phyloP scores from a whole-genome alignment of 2,113 vertebrate species.

The Oncorhynchus clarkii region DNA sequence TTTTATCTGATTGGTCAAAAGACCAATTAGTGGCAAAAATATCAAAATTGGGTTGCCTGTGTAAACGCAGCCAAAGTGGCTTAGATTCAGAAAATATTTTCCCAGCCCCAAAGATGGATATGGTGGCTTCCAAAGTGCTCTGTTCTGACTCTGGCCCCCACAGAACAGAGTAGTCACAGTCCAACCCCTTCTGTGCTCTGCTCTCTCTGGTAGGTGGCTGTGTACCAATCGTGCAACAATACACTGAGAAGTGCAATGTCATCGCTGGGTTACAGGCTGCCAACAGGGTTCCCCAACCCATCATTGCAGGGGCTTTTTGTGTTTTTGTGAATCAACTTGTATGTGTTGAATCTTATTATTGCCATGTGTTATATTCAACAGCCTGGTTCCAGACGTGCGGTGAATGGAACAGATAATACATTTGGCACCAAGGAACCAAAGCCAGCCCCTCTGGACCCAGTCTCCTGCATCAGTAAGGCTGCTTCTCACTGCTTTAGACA shows the following conservation, averaged over 20 bases:
- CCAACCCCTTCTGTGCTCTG: neutral
- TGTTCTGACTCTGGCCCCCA: neutral
- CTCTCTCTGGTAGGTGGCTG: neutral
- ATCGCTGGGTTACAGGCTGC: neutral
- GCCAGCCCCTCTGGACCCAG: conserved; percentile 85
- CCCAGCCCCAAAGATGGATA: neutral
- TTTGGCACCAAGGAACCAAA: conserved; percentile 89
- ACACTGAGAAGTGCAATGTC: neutral
- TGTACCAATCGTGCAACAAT: neutral
- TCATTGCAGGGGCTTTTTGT: neutral
- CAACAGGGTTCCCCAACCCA: neutral
- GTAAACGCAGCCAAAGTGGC: conserved; percentile 2
- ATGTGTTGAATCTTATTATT: no score
- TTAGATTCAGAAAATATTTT: conserved; percentile 1
- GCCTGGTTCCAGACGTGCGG: conserved; percentile 87
- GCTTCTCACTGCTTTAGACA: neutral
- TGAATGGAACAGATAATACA: conserved; percentile 88
- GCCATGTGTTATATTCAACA: conserved; percentile 49
- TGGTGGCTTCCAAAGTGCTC: conserved; percentile 6
- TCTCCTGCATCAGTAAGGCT: conserved; percentile 93
- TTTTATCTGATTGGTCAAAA: no score
- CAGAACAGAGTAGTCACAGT: neutral
- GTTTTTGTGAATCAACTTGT: no score
- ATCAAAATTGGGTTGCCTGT: no score
- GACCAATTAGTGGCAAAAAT: no score